Evolutionary conservation across 2,113 vertebrate species (phyloP).

Genomic region (Hypanus sabinus): DNA sequence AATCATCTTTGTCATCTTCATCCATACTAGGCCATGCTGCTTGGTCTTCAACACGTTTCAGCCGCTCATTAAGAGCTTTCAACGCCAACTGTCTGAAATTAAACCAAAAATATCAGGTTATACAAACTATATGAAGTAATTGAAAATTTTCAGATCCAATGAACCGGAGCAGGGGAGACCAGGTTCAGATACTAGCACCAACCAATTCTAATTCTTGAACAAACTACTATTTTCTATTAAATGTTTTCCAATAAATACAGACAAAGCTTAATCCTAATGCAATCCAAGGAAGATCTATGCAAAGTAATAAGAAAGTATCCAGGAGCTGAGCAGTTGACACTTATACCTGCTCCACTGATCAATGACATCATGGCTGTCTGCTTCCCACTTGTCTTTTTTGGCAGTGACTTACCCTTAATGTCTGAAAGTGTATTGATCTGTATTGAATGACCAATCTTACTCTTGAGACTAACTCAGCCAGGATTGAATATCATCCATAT

Average conservation of each 20-base stretch:
- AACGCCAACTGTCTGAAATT: slow-evolving; percentile 81
- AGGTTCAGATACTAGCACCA: background rate
- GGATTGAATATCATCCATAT: too few relatives aligned
- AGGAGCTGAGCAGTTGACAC: too few relatives aligned
- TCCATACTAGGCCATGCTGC: slow-evolving; percentile 95
- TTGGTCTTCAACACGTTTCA: slow-evolving; percentile 91
- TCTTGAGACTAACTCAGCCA: too few relatives aligned
- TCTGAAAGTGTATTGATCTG: too few relatives aligned
- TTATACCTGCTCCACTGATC: too few relatives aligned
- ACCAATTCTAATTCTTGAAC: background rate
- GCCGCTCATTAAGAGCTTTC: slow-evolving; percentile 89
- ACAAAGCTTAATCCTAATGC: background rate
- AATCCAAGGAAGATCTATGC: background rate
- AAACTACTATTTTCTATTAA: background rate
- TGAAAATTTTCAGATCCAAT: background rate
- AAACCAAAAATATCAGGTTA: background rate
- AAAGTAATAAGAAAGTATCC: background rate
- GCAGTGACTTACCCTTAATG: too few relatives aligned
- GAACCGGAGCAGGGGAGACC: background rate
- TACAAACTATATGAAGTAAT: background rate
- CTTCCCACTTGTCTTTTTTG: too few relatives aligned
- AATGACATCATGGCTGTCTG: too few relatives aligned
- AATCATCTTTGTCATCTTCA: slow-evolving; percentile 83
- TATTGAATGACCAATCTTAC: too few relatives aligned
- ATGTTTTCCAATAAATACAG: background rate